These are phyloP conservation scores for Lumbricus terrestris DNA, from an alignment of 2,888 invertebrate species.

Conservation along the genomic window DNA sequence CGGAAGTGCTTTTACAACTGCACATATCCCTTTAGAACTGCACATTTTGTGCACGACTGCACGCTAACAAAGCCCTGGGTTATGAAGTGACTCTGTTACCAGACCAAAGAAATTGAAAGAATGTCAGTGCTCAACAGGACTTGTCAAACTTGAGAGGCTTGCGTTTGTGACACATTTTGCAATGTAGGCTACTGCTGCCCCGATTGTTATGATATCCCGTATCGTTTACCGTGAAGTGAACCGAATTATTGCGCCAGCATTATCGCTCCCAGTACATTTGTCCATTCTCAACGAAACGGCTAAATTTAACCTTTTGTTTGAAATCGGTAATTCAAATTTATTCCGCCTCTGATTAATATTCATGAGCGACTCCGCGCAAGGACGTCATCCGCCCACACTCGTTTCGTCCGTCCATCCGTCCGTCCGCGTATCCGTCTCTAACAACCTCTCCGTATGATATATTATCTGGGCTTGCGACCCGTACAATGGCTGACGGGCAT, in stretches of 20 bases:
- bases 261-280: background rate
- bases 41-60: no score
- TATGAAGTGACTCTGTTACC: no score
- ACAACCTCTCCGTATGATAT: background rate
- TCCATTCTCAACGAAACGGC: background rate
- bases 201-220: background rate
- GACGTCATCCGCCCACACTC: slow-evolving; percentile 6
- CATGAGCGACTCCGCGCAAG: slow-evolving; percentile 5
- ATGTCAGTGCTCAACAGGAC: background rate
- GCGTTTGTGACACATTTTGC: no score
- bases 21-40: no score
- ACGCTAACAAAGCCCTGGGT: no score
- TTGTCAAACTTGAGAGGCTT: background rate
- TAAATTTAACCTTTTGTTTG: slow-evolving; percentile 3
- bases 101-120: no score
- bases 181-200: no score
- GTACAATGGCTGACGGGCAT: background rate
- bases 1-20: no score
- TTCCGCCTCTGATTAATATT: background rate
- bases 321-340: slow-evolving; percentile 3
- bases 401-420: background rate
- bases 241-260: background rate
- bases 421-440: background rate
- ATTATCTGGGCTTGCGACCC: slow-evolving; percentile 3
- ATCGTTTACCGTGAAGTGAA: background rate